Evolutionary conservation across 2,113 vertebrate genomes (phyloP).

Genomic region (Archilochus colubris): DNA sequence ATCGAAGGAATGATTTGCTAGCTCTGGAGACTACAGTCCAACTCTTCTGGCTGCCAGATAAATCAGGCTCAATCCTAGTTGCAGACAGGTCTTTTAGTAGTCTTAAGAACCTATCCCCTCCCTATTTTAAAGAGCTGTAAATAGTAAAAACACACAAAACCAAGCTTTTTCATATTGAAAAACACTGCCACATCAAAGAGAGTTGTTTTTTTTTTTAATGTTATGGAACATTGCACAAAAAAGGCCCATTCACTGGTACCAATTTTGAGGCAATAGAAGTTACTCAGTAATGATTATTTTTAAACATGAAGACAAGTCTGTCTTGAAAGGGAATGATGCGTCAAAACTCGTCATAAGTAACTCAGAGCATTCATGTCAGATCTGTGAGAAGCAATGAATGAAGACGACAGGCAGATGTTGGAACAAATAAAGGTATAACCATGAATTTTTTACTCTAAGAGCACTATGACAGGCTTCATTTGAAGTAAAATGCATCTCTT

Average conservation of each 20-base stretch:
- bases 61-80: slow-evolving; percentile 41
- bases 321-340: not conserved
- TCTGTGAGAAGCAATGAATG: not conserved
- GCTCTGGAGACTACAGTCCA: slow-evolving; percentile 18
- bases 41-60: slow-evolving; percentile 41
- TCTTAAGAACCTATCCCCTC: slow-evolving; percentile 28
- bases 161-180: not conserved
- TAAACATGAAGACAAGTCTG: not conserved
- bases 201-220: not conserved
- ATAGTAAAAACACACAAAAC: slow-evolving; percentile 44
- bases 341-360: not conserved
- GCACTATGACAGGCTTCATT: not conserved
- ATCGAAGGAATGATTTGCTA: slow-evolving; percentile 38
- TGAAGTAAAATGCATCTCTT: not conserved
- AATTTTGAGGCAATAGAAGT: not conserved
- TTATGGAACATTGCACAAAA: not conserved
- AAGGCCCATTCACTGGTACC: not conserved
- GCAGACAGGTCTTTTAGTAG: slow-evolving; percentile 39
- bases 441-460: not conserved
- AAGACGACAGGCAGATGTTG: not conserved
- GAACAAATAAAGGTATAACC: not conserved
- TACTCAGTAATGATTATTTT: not conserved
- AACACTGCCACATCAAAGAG: not conserved
- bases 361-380: not conserved
- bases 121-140: slow-evolving; percentile 35